Evolutionary conservation across 2,113 vertebrate species (phyloP).

Genomic region (Poeciliopsis retropinna): DNA sequence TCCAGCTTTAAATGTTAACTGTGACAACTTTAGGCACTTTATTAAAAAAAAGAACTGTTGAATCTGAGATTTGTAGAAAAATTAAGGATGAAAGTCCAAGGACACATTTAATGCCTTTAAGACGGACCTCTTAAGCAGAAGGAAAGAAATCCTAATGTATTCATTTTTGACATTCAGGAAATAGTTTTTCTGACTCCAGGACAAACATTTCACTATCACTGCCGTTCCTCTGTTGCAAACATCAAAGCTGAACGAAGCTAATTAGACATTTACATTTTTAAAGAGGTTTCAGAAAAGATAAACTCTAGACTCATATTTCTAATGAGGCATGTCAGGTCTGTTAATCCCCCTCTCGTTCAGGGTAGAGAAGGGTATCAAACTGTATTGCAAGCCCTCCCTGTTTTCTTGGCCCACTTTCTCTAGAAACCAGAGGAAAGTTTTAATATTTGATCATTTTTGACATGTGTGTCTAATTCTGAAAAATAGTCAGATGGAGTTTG

Average conservation of each 20-base stretch:
- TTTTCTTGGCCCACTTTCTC: slow-evolving; percentile 5
- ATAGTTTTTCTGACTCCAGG: slow-evolving; percentile 15
- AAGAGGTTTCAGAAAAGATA: slow-evolving; percentile 32
- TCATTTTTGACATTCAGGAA: neutral
- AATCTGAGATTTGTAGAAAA: neutral
- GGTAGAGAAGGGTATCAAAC: slow-evolving; percentile 12
- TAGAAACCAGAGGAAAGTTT: slow-evolving; percentile 3
- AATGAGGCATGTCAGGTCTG: slow-evolving; percentile 9
- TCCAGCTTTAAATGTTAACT: neutral
- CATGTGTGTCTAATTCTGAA: neutral
- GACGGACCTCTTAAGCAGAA: slow-evolving; percentile 8
- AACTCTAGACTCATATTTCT: slow-evolving; percentile 31
- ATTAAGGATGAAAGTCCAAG: slow-evolving; percentile 4
- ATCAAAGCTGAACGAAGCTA: slow-evolving; percentile 42
- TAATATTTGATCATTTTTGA: slow-evolving; percentile 1
- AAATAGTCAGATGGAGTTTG: neutral
- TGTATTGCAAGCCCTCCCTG: slow-evolving; percentile 4
- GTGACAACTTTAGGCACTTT: neutral
- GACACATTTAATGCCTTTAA: neutral
- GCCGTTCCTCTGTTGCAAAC: slow-evolving; percentile 12
- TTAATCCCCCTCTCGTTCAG: slow-evolving; percentile 42
- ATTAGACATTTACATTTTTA: slow-evolving; percentile 36
- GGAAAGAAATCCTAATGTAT: slow-evolving; percentile 20
- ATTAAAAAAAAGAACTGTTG: neutral
- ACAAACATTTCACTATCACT: slow-evolving; percentile 15